A percentile compares a stretch with the other conserved stretches of the same genome.
Conservation (phyloP, 2,113 vertebrate species). For the Speoplatyrhinus poulsoni region DNA sequence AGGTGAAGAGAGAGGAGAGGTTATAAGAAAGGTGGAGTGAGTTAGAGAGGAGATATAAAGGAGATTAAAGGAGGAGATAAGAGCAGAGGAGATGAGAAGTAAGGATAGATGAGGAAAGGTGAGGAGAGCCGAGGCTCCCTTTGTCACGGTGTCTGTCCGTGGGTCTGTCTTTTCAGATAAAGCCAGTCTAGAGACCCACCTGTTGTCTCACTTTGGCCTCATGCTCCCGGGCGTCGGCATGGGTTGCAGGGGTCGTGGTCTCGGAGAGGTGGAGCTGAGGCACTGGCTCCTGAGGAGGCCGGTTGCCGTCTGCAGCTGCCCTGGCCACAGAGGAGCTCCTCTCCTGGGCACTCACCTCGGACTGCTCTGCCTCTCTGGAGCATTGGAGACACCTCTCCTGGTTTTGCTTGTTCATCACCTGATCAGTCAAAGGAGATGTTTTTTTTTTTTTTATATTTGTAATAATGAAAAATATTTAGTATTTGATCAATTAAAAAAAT, state of each 20-base stretch:
- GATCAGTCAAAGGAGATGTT: not conserved
- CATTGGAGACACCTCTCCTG: constrained; percentile 33
- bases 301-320: not conserved
- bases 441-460: not conserved
- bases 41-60: not conserved
- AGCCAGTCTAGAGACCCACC: too few relatives aligned
- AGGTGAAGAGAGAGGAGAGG: not conserved
- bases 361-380: constrained; percentile 38
- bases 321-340: constrained; percentile 72
- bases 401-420: constrained; percentile 67
- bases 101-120: not conserved
- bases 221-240: constrained; percentile 38
- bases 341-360: constrained; percentile 39
- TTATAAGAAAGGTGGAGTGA: not conserved
- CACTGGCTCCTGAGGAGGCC: not conserved
- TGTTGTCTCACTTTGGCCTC: too few relatives aligned
- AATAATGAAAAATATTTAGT: too few relatives aligned
- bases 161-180: too few relatives aligned
- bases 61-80: not conserved
- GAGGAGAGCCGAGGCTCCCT: not conserved
- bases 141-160: too few relatives aligned
- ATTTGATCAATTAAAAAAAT: too few relatives aligned
- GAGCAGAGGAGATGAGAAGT: not conserved
- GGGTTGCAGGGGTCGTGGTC: constrained; percentile 43
- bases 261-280: constrained; percentile 25